Evolutionary conservation across 2,888 invertebrate genomes (phyloP), one percentile per base, ranked within the genome.

Genomic region (Mycogona germanica): DNA sequence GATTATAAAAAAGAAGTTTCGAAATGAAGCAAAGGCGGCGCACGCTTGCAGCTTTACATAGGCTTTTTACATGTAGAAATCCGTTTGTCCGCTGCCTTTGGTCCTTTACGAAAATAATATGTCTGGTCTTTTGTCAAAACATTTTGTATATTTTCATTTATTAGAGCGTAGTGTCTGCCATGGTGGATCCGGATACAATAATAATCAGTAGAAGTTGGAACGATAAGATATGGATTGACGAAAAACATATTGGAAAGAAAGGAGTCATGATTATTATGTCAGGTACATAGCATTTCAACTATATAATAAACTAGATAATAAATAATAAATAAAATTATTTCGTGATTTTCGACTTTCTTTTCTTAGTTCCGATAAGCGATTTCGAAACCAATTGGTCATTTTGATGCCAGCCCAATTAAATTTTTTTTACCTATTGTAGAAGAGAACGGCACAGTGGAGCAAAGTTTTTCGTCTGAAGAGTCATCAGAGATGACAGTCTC

Each of bases 101-200:
- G n/a, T n/a, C n/a, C n/a, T n/a, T n/a, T n/a, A n/a, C n/a, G n/a
- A n/a, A n/a, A n/a, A n/a, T n/a, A n/a, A n/a, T n/a, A n/a, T n/a
- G 86, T 32, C 35, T 32, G 35, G 9, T 9, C 35, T n/a, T 32
- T 32, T 32, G 35, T 12, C 9, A 32, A 32, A 32, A 12, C n/a
- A 32, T 9, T n/a, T 32, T 12, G n/a, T n/a, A n/a, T n/a, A n/a
- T n/a, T 32, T 9, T 32, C 9, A 32, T 32, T 12, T 12, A 12
- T 32, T n/a, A 32, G 35, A 32, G 35, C n/a, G 35, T 32, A 32
- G 35, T 32, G 35, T 32, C 35, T 32, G 35, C 35, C n/a, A 12
- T n/a, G n/a, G 35, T n/a, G 9, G 35, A 32, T n/a, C 35, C 35
- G 9, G 35, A 32, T n/a, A 12, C 35, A n/a, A n/a, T 32, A n/a